Percentiles rank a stretch among this genome's conserved stretches.
phyloP scores from a whole-genome alignment of 2,888 invertebrate species.

The Lepidochitona cinerea region DNA sequence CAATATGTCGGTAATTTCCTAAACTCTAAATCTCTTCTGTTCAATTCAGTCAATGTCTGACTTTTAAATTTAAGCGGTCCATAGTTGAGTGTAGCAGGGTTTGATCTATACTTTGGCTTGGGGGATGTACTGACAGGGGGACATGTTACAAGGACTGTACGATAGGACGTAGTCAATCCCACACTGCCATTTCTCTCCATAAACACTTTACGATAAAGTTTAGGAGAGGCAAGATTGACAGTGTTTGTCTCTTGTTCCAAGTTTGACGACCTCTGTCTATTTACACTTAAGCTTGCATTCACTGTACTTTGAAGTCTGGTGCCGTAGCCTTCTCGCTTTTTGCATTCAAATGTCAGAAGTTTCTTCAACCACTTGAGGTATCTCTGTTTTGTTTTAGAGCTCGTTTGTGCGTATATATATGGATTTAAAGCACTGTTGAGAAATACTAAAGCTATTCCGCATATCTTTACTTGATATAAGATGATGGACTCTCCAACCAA shows the following conservation, averaged over 20 bases:
- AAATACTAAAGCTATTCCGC: conserved; percentile 58
- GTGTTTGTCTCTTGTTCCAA: conserved; percentile 9
- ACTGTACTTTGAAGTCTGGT: background rate
- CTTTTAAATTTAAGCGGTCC: too few relatives aligned
- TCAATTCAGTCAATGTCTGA: too few relatives aligned
- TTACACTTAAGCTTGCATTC: background rate
- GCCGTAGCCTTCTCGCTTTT: background rate
- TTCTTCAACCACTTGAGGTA: conserved; percentile 28
- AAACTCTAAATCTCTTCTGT: too few relatives aligned
- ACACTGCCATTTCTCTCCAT: background rate
- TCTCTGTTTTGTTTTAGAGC: conserved; percentile 41
- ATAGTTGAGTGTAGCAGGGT: too few relatives aligned
- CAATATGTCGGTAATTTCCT: too few relatives aligned
- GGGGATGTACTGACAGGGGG: too few relatives aligned
- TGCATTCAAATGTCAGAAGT: conserved; percentile 12
- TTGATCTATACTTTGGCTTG: too few relatives aligned
- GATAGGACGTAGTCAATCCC: background rate
- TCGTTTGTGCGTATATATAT: conserved; percentile 55
- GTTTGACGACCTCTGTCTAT: conserved; percentile 4
- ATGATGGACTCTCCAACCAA: conserved; percentile 53
- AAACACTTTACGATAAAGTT: background rate
- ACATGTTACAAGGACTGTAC: background rate
- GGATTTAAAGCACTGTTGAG: conserved; percentile 59
- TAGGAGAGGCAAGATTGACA: conserved; percentile 8
- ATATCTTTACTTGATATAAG: conserved; percentile 57